These are phyloP conservation scores for Tetrao urogallus DNA, from an alignment of 2,113 vertebrate species.

Conservation along the genomic window DNA sequence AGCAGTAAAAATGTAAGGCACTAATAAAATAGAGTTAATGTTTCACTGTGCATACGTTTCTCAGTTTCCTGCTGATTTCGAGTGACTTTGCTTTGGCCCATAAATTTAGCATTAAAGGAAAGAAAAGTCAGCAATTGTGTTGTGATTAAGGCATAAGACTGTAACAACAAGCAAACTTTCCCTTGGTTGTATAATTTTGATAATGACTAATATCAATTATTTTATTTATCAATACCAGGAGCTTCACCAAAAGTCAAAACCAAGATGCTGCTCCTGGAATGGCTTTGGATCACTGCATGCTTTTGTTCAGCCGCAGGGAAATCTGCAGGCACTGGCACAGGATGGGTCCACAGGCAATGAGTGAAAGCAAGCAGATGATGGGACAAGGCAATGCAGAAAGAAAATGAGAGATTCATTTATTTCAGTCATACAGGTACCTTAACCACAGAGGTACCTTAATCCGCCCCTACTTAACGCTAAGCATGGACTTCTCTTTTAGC, in stretches of 20 bases:
- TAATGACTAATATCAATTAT: neutral
- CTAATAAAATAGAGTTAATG: neutral
- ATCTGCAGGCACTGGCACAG: neutral
- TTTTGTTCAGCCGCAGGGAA: neutral
- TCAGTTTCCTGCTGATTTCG: neutral
- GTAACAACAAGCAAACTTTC: rapidly evolving
- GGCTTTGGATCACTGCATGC: rapidly evolving
- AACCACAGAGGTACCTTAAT: neutral
- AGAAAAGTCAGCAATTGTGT: neutral
- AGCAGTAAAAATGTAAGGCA: constrained; percentile 3
- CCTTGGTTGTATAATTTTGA: neutral
- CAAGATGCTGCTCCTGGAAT: neutral
- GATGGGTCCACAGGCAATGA: rapidly evolving
- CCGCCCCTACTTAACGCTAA: neutral
- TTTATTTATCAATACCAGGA: neutral
- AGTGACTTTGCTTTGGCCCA: neutral
- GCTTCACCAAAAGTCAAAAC: neutral
- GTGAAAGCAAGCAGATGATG: neutral
- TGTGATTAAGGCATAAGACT: neutral
- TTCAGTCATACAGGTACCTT: neutral
- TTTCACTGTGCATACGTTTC: neutral
- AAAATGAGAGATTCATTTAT: neutral
- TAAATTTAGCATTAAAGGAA: neutral
- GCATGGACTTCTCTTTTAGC: neutral
- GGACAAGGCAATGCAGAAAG: neutral